phyloP scores from a whole-genome alignment of 2,888 invertebrate species.

The Andricus curvator region DNA sequence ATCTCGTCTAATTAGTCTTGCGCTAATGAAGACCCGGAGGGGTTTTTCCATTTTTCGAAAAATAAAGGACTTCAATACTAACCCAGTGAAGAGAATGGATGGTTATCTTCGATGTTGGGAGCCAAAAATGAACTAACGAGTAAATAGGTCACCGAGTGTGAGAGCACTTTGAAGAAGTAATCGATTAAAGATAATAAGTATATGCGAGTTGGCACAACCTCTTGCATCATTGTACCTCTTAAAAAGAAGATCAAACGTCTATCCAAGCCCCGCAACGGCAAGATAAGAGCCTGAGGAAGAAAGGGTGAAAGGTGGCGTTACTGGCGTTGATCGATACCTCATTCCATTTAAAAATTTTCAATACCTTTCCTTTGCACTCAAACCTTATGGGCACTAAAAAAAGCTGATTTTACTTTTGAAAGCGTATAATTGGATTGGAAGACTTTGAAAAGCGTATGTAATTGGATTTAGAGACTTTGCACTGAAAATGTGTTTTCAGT shows the following conservation, averaged over 20 bases:
- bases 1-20: not conserved
- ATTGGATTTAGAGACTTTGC: not conserved
- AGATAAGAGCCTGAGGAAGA: not conserved
- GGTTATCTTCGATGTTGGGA: not conserved
- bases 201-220: not conserved
- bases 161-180: not conserved
- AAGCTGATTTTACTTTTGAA: not conserved
- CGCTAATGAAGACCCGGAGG: not conserved
- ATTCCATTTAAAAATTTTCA: not conserved
- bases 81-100: not conserved
- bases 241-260: slow-evolving; percentile 1
- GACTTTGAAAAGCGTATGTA: slow-evolving; percentile 13
- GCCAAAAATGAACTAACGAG: not conserved
- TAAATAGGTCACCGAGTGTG: not conserved
- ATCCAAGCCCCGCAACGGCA: not conserved
- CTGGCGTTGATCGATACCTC: not conserved
- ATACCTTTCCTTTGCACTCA: not conserved
- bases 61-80: not conserved
- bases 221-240: not conserved
- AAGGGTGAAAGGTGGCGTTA: not conserved
- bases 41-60: not conserved
- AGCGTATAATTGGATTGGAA: slow-evolving; percentile 16
- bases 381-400: not conserved
- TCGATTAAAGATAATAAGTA: not conserved
- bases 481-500: not conserved